Base-by-base conservation (phyloP, 2,888 invertebrate species). In the Stegana nigrithorax region DNA sequence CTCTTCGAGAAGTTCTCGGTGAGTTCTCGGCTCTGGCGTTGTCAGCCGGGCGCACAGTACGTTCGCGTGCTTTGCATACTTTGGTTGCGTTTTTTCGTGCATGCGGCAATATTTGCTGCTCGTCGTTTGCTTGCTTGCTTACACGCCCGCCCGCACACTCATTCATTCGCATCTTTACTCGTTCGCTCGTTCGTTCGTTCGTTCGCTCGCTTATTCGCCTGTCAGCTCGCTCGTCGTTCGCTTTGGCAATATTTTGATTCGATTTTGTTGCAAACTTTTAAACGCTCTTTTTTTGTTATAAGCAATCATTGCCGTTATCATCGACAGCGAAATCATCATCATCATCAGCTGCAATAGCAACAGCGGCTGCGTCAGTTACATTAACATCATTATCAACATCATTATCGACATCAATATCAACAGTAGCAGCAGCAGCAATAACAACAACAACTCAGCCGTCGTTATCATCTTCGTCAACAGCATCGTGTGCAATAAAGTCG, bases 1-100 rank as follows among this genome's bases (percentile, higher is more conserved):
- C 73, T 71, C n/a, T n/a, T n/a, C 76, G 73, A 74, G 73, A 72
- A 75, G 67, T 75, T 73, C n/a, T n/a, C 62, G 70, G 68, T 67
- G 78, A 72, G 80, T 72, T 75, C 73, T 75, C 72, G 66, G 64
- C 68, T 45, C 25, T 67, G 68, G 65, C 69, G 72, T 63, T 66
- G 71, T 69, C 71, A 69, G 73, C 67, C 67, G 66, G 67, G 66
- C 71, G 72, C 73, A 73, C 82, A 82, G 82, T 82, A 81, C 78
- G 83, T 73, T 81, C 82, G 81, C 82, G 83, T 82, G 81, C 82
- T 78, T 82, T 76, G 81, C 81, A 81, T 82, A 81, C 80, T 77
- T 82, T 83, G 82, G 82, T 81, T 81, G 82, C 81, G 71, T 82
- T 80, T 78, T 76, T 71, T 56, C 58, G 59, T 64, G 61, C 61